Conservation (phyloP, 2,113 vertebrate genomes). For the Hippocampus guttulatus region DNA sequence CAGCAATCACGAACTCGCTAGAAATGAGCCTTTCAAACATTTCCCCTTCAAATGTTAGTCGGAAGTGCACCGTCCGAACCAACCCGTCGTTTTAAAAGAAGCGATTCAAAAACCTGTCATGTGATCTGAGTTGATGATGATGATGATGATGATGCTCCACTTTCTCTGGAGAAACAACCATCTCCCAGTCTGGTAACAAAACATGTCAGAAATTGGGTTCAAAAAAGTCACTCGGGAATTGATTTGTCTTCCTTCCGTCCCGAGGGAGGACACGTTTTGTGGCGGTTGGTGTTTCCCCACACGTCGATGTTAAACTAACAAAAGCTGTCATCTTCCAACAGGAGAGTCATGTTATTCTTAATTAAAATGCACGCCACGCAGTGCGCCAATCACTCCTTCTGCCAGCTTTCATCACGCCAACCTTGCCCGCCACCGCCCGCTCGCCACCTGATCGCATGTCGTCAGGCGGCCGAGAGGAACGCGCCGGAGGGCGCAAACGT, state of each 20-base stretch:
- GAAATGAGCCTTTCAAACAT: conserved; percentile 11
- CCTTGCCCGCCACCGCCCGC: conserved; percentile 34
- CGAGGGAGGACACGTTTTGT: conserved; percentile 10
- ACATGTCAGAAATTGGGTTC: conserved; percentile 15
- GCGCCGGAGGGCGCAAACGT: conserved; percentile 35
- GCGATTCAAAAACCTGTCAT: conserved; percentile 25
- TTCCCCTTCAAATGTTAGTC: conserved; percentile 46
- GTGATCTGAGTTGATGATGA: conserved; percentile 1
- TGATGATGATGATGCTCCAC: conserved; percentile 31
- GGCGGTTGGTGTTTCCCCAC: conserved; percentile 2
- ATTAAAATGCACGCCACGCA: conserved; percentile 33
- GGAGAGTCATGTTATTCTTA: conserved; percentile 45
- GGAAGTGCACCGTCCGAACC: conserved; percentile 64
- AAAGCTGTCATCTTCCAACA: conserved; percentile 66
- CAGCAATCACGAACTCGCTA: conserved; percentile 22
- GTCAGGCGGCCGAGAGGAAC: conserved; percentile 37
- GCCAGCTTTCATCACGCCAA: conserved; percentile 38
- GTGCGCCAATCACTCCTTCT: conserved; percentile 31
- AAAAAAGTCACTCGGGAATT: conserved; percentile 31
- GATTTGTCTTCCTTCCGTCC: conserved; percentile 21
- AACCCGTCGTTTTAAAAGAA: conserved; percentile 56
- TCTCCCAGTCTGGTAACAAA: conserved; percentile 55
- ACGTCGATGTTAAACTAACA: conserved; percentile 57
- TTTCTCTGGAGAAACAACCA: conserved; percentile 38
- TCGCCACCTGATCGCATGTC: conserved; percentile 33